Percentiles rank a stretch among this genome's conserved stretches.
These are phyloP conservation scores for Aricia artaxerxes DNA, from an alignment of 2,888 invertebrate species.

Conservation along the genomic window DNA sequence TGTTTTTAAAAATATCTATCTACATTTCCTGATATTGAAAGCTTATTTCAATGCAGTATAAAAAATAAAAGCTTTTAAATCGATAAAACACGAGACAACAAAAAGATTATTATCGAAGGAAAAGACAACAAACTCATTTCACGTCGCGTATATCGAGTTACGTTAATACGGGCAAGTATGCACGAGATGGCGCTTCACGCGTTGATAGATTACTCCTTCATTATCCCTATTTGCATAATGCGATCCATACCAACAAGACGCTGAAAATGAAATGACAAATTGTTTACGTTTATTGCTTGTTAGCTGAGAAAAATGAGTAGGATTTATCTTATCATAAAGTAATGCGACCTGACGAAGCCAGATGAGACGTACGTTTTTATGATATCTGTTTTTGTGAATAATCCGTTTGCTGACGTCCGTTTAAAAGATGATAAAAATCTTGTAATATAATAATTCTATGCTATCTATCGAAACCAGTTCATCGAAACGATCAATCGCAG, in stretches of 20 bases:
- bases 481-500: too few relatives aligned
- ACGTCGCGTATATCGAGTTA: constrained; percentile 36
- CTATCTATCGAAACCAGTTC: neutral
- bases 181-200: constrained; percentile 35
- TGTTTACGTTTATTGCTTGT: constrained; percentile 29
- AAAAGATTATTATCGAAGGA: constrained; percentile 14
- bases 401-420: neutral
- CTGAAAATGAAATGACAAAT: constrained; percentile 34
- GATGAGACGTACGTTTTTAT: neutral
- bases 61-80: neutral
- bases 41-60: neutral
- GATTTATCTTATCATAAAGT: constrained; percentile 26
- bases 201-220: constrained; percentile 43
- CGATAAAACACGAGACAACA: neutral
- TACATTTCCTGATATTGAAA: neutral
- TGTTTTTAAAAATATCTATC: neutral
- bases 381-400: neutral
- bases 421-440: neutral
- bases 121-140: constrained; percentile 23
- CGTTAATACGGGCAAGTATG: constrained; percentile 37
- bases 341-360: neutral
- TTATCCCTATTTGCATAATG: constrained; percentile 45
- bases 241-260: constrained; percentile 39
- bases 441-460: neutral
- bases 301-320: constrained; percentile 23